These are phyloP conservation scores for Ormia ochracea DNA, from an alignment of 2,888 invertebrate genomes.

Conservation along the genomic window DNA sequence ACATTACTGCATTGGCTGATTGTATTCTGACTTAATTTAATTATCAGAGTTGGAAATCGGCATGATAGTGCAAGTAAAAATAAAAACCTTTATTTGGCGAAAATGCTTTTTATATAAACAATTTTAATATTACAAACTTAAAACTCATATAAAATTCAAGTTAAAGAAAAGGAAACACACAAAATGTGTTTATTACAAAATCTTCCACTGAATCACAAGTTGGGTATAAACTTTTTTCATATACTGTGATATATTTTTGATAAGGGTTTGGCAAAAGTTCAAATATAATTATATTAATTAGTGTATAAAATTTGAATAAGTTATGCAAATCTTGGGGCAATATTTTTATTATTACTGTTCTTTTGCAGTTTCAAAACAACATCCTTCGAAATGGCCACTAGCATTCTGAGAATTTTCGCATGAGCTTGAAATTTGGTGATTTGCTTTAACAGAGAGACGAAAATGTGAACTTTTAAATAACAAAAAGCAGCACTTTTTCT, in stretches of 20 bases:
- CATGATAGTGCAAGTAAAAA: too few species aligned
- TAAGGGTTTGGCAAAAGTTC: not conserved
- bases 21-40: too few species aligned
- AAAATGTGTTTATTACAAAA: too few species aligned
- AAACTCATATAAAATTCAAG: too few species aligned
- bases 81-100: too few species aligned
- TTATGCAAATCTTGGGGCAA: conserved; percentile 41
- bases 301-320: not conserved
- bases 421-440: not conserved
- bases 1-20: too few species aligned
- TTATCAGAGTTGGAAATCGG: too few species aligned
- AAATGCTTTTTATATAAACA: too few species aligned
- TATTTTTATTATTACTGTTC: not conserved
- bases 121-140: too few species aligned
- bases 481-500: not conserved
- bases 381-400: conserved; percentile 22
- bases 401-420: conserved; percentile 32
- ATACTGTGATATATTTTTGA: not conserved
- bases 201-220: too few species aligned
- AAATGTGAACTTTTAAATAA: not conserved
- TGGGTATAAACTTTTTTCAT: too few species aligned
- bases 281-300: conserved; percentile 8
- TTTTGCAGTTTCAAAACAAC: not conserved
- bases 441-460: not conserved
- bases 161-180: too few species aligned